phyloP scores from a whole-genome alignment of 1,140 invertebrate species.

The Drosophila repletoides region DNA sequence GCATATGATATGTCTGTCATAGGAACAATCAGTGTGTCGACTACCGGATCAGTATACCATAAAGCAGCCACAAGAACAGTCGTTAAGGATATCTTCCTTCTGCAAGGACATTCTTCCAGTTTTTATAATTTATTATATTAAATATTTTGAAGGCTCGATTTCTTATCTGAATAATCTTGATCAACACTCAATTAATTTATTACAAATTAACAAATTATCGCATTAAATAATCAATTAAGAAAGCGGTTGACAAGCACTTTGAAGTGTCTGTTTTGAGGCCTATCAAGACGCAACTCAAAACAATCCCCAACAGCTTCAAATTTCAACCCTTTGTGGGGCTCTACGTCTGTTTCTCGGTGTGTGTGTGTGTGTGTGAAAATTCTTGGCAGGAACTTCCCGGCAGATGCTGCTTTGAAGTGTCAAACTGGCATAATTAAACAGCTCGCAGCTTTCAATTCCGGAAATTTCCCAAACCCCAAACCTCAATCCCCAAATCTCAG shows the following conservation, averaged over 20 bases:
- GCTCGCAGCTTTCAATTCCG: constrained; percentile 20
- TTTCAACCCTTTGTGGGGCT: constrained; percentile 11
- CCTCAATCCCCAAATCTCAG: neutral
- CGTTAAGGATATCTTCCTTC: too few species aligned
- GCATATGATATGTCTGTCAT: too few species aligned
- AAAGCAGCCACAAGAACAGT: too few species aligned
- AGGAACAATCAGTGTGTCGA: too few species aligned
- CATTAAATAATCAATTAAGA: neutral
- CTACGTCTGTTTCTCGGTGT: neutral
- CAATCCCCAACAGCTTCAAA: neutral
- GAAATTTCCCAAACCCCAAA: neutral
- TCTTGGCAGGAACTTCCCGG: neutral
- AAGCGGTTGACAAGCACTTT: constrained; percentile 7
- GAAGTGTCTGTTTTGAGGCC: constrained; percentile 28
- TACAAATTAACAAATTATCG: too few species aligned
- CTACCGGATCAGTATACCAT: too few species aligned
- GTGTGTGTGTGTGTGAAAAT: neutral
- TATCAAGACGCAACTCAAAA: neutral
- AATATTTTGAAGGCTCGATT: too few species aligned
- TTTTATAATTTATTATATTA: too few species aligned
- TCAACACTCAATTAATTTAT: too few species aligned
- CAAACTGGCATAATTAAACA: constrained; percentile 80
- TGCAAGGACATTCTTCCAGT: too few species aligned
- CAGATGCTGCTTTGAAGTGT: constrained; percentile 75
- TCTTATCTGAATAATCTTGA: too few species aligned